A percentile compares a stretch with the other conserved stretches of the same genome.
Evolutionary conservation across 2,888 invertebrate genomes (phyloP).

Genomic region (Polydrusus cervinus): DNA sequence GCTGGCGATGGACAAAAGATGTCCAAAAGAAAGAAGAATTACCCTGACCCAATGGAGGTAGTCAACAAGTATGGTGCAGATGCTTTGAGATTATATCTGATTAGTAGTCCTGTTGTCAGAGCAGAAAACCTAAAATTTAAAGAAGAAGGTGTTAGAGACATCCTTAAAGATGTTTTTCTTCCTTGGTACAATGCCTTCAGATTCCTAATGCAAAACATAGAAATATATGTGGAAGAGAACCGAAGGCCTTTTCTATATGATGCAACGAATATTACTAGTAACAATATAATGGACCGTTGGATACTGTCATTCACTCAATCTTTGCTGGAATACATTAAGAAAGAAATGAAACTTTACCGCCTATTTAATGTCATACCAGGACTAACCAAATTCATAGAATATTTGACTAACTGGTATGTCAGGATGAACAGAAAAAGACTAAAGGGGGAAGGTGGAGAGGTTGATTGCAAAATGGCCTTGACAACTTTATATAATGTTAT

Average conservation of each 20-base stretch:
- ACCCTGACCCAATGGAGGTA: conserved; percentile 96
- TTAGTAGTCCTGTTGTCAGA: conserved; percentile 98
- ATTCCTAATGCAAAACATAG: conserved; percentile 95
- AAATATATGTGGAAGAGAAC: conserved; percentile 82
- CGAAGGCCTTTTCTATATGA: conserved; percentile 67
- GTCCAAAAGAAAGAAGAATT: conserved; percentile 99
- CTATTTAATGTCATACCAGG: conserved; percentile 96
- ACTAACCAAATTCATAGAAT: conserved; percentile 96
- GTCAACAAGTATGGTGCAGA: conserved; percentile 97
- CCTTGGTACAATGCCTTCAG: conserved; percentile 97
- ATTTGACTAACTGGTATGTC: conserved; percentile 99
- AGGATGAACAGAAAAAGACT: conserved; percentile 95
- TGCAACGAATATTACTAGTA: conserved; percentile 63
- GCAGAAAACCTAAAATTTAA: conserved; percentile 97
- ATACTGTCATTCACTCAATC: conserved; percentile 97
- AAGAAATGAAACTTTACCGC: conserved; percentile 95
- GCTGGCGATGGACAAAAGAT: conserved; percentile 99
- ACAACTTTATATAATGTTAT: conserved; percentile 92
- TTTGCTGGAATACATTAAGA: conserved; percentile 88
- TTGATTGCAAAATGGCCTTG: conserved; percentile 89
- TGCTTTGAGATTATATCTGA: conserved; percentile 94
- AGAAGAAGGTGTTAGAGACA: conserved; percentile 96
- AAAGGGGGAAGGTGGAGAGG: conserved; percentile 90
- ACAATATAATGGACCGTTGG: conserved; percentile 97
- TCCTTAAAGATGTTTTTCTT: conserved; percentile 97